Evolutionary conservation across 2,797 vertebrate species (phyloP).

Genomic region (Melanogrammus aeglefinus): DNA sequence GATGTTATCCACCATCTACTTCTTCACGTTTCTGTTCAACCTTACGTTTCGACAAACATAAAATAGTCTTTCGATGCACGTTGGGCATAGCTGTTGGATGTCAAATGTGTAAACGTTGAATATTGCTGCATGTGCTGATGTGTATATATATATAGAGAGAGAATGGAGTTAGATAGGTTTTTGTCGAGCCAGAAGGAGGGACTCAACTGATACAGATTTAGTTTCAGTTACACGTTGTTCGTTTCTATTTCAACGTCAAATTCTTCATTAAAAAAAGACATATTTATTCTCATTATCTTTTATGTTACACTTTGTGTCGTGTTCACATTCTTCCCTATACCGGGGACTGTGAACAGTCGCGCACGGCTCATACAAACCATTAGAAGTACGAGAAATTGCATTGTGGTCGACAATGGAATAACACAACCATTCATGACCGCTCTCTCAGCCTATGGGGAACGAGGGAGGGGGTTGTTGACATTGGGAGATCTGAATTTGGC

Average conservation of each 20-base stretch:
- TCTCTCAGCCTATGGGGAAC: not conserved
- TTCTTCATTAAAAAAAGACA: not conserved
- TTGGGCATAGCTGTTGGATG: not conserved
- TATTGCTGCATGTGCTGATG: not conserved
- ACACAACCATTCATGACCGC: not conserved
- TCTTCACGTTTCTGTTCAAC: not conserved
- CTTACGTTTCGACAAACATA: not conserved
- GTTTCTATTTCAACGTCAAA: too few species aligned
- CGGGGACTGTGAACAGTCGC: not conserved
- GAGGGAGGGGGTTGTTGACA: constrained; percentile 7
- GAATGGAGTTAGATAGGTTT: not conserved
- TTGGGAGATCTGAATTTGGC: constrained; percentile 22
- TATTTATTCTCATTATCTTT: not conserved
- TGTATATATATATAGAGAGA: too few species aligned
- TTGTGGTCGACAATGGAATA: not conserved
- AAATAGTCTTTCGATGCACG: not conserved
- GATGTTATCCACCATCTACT: not conserved
- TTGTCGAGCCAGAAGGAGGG: too few species aligned
- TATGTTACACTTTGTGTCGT: not conserved
- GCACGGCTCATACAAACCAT: not conserved
- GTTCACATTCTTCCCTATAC: not conserved
- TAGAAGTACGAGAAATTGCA: not conserved
- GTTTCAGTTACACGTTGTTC: too few species aligned
- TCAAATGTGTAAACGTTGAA: not conserved
- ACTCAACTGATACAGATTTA: too few species aligned